A percentile compares a stretch with the other conserved stretches of the same genome.
Evolutionary conservation across 2,797 vertebrate species (phyloP).

Genomic region (Oreochromis grahami): DNA sequence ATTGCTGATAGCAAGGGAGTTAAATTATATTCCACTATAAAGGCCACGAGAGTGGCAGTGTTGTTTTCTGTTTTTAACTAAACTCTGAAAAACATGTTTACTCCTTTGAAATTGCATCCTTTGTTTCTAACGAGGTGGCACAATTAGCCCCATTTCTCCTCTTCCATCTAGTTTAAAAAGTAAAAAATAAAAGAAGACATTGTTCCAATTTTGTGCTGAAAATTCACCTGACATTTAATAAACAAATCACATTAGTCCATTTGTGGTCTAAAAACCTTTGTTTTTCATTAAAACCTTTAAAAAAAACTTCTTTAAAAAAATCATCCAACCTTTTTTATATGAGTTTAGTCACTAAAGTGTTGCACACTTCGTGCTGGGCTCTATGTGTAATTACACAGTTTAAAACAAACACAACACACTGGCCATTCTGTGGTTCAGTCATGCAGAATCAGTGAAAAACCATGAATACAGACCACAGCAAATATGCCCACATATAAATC

Average conservation of each 20-base stretch:
- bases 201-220: neutral
- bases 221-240: neutral
- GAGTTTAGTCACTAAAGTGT: neutral
- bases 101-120: slow-evolving; percentile 3
- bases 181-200: neutral
- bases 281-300: neutral
- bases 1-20: slow-evolving; percentile 58
- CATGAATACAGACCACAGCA: neutral
- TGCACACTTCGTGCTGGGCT: neutral
- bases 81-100: slow-evolving; percentile 47
- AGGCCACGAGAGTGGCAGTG: slow-evolving; percentile 19
- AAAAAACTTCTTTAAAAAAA: neutral
- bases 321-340: neutral
- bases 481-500: neutral
- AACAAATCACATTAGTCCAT: neutral
- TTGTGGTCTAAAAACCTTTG: neutral
- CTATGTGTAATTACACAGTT: neutral
- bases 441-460: neutral
- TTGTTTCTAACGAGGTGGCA: slow-evolving; percentile 2
- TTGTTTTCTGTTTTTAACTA: neutral
- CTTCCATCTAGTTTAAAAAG: neutral
- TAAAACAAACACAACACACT: neutral
- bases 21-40: slow-evolving; percentile 56
- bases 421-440: neutral
- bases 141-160: neutral